These are phyloP conservation scores for Melangyna quadrimaculata DNA, from an alignment of 2,888 invertebrate genomes.

Conservation along the genomic window DNA sequence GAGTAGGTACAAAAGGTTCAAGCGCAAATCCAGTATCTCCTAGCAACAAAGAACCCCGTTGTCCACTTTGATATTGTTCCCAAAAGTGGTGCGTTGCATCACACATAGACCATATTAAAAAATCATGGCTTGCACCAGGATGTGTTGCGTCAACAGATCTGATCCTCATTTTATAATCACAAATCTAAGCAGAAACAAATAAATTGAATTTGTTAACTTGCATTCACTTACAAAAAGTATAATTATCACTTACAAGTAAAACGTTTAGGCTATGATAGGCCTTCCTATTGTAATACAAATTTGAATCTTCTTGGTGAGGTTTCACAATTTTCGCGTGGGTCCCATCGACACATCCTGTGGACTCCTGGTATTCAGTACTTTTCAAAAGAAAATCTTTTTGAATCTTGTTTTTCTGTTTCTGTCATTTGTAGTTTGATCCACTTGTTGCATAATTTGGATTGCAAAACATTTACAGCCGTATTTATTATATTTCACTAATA, in stretches of 20 bases:
- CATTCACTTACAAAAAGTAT: neutral
- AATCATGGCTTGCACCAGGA: neutral
- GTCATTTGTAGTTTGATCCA: too few species aligned
- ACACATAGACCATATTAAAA: neutral
- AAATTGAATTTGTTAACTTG: neutral
- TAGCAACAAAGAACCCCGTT: too few species aligned
- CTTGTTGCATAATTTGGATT: neutral
- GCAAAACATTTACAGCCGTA: too few species aligned
- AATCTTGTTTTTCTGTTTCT: neutral
- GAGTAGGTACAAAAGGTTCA: too few species aligned
- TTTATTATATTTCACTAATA: too few species aligned
- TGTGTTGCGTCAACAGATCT: neutral
- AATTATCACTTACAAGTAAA: neutral
- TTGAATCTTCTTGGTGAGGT: neutral
- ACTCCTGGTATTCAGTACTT: neutral
- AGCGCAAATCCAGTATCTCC: too few species aligned
- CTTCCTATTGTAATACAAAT: neutral
- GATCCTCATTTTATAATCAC: neutral
- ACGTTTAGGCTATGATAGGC: neutral
- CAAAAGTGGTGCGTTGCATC: neutral
- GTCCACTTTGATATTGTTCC: neutral
- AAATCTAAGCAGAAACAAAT: neutral
- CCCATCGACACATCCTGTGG: neutral
- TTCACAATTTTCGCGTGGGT: neutral
- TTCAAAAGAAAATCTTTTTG: neutral